Conservation (phyloP, 1,140 invertebrate genomes). For the Diorhabda elongata region DNA sequence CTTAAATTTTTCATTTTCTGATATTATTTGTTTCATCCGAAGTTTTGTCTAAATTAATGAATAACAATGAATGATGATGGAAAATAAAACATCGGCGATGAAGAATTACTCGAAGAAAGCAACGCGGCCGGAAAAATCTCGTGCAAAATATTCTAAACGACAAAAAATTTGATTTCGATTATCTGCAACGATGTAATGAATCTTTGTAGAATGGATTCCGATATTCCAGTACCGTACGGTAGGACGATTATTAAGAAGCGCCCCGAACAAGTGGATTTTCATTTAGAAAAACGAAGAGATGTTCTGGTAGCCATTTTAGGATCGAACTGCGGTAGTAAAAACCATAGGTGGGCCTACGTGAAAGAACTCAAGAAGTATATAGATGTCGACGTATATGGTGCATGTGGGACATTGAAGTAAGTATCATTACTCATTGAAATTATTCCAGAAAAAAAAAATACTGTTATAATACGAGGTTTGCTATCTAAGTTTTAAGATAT, state of each 20-base stretch:
- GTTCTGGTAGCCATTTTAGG: slow-evolving; percentile 57
- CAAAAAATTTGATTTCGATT: no score
- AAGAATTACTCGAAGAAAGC: no score
- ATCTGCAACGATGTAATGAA: not conserved
- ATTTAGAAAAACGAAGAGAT: slow-evolving; percentile 38
- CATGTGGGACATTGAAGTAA: slow-evolving; percentile 47
- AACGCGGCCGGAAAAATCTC: no score
- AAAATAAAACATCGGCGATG: no score
- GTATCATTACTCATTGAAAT: not conserved
- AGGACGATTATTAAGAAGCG: slow-evolving; percentile 48
- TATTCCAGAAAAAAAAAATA: no score
- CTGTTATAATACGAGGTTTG: no score
- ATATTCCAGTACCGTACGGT: slow-evolving; percentile 67
- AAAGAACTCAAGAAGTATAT: slow-evolving; percentile 54
- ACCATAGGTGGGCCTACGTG: slow-evolving; percentile 58
- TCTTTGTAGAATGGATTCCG: slow-evolving; percentile 57
- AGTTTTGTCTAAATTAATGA: no score
- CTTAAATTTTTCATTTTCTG: no score
- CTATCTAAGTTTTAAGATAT: no score
- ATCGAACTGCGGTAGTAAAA: slow-evolving; percentile 58
- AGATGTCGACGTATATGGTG: slow-evolving; percentile 56
- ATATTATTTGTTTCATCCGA: no score
- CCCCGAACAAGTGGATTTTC: slow-evolving; percentile 10
- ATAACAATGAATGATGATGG: no score
- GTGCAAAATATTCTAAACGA: no score